phyloP scores from a whole-genome alignment of 2,888 invertebrate species.

The Leptogaster cylindrica region DNA sequence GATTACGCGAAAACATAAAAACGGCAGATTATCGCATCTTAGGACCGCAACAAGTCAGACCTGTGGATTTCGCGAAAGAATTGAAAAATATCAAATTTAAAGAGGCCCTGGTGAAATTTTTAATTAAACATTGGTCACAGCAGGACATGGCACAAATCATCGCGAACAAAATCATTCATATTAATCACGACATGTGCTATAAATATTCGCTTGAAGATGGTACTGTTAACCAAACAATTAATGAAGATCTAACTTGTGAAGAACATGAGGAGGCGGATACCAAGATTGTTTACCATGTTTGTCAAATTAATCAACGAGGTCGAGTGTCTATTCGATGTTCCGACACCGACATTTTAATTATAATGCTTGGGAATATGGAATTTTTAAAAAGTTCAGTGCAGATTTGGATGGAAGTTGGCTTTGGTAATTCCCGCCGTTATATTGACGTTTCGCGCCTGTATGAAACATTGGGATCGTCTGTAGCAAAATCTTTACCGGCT shows the following conservation, averaged over 20 bases:
- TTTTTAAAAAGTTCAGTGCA: neutral
- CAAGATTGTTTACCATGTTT: constrained; percentile 50
- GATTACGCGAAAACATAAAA: constrained; percentile 4
- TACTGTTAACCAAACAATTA: neutral
- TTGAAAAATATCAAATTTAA: constrained; percentile 38
- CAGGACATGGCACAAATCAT: constrained; percentile 17
- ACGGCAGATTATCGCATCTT: neutral
- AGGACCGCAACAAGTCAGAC: constrained; percentile 12
- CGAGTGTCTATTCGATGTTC: neutral
- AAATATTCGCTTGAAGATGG: neutral
- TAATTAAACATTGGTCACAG: constrained; percentile 11
- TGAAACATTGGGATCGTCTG: neutral
- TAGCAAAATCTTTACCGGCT: neutral
- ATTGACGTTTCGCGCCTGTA: neutral
- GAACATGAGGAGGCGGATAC: constrained; percentile 49
- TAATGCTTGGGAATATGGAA: constrained; percentile 1
- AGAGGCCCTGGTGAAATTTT: constrained; percentile 35
- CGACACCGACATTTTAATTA: neutral
- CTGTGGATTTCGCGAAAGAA: constrained; percentile 31
- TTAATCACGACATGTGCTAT: constrained; percentile 23
- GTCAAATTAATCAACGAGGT: constrained; percentile 54
- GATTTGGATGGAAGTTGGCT: neutral
- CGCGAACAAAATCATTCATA: neutral
- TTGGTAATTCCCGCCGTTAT: neutral
- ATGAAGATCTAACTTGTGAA: neutral